Evolutionary conservation across 30 jellyfish, hydroid and myxozoan species (phyloP), one percentile per base, ranked within the genome.

Genomic region (Pelagia noctiluca): DNA sequence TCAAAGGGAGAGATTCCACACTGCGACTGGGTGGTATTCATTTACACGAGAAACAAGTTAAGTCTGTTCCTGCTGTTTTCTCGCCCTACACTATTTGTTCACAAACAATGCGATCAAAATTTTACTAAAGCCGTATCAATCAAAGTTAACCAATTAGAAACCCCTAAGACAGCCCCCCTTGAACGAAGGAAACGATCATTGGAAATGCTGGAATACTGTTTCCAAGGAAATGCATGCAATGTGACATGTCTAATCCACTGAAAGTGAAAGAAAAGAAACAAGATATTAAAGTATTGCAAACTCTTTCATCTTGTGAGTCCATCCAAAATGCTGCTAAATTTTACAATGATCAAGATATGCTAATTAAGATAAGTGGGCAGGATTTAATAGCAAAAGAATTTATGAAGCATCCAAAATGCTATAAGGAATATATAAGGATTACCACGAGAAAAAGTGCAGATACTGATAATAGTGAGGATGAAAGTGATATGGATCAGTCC

Each of bases 241-340:
- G 79, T 37, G 71, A 76, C 46, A 34, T 63, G n/a, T 23, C 53
- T 26, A 76, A 54, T 50, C 88, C 88, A 19, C 12, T 76, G 53
- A 76, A 50, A 76, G 79, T 33, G 4, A 76, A 76, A 57, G 88
- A 82, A 76, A 76, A 76, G 79, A 76, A 76, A 34, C 83, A 76
- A 4, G 63, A 76, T 16, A 53, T 54, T 29, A 76, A 57, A 28
- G 78, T 76, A 11, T 22, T 76, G 2, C 88, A 76, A 57, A 76
- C 83, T 49, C 61, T 76, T 37, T 54, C 79, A 32, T 26, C 88
- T 38, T 76, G 88, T 37, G 35, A 30, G 24, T 38, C 62, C 63
- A 57, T 54, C 24, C 46, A 76, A 36, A 21, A 34, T 49, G 88
- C 88, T 49, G 81, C 88, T 23, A 57, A 76, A 52, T 28, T 79